Conservation (phyloP, 1,140 invertebrate species). For the Marisa cornuarietis region DNA sequence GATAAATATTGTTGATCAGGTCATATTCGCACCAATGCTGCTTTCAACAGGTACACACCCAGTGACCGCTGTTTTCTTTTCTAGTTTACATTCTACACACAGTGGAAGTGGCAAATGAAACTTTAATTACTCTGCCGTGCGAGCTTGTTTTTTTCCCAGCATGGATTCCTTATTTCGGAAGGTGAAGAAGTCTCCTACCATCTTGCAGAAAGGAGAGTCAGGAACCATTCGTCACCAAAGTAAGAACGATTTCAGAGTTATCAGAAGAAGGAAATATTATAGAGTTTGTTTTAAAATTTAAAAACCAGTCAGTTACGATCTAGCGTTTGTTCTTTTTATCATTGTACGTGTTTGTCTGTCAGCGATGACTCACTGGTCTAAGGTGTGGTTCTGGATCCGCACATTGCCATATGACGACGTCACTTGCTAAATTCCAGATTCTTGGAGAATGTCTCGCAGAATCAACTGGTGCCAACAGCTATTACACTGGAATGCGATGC, state of each 20-base stretch:
- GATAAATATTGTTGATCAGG: background rate
- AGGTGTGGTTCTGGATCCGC: background rate
- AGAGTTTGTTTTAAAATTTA: background rate
- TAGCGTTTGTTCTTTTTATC: background rate
- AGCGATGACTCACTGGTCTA: background rate
- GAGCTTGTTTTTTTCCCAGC: background rate
- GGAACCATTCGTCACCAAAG: slow-evolving; percentile 13
- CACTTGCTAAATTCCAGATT: background rate
- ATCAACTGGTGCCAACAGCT: too few relatives aligned
- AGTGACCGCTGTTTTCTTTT: background rate
- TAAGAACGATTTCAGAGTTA: background rate
- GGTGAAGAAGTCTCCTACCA: slow-evolving; percentile 27
- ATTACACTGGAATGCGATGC: too few relatives aligned
- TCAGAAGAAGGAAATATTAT: too few relatives aligned
- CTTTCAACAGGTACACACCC: background rate
- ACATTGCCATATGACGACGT: background rate
- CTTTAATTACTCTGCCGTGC: background rate
- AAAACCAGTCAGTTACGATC: background rate
- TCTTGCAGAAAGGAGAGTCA: slow-evolving; percentile 4
- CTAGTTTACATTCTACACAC: background rate
- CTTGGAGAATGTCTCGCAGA: too few relatives aligned
- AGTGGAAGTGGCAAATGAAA: slow-evolving; percentile 7
- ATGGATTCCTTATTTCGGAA: slow-evolving; percentile 32
- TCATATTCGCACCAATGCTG: background rate
- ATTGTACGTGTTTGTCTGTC: background rate